Evolutionary conservation across 2,113 vertebrate species (phyloP).

Genomic region (Lipophrys pholis): DNA sequence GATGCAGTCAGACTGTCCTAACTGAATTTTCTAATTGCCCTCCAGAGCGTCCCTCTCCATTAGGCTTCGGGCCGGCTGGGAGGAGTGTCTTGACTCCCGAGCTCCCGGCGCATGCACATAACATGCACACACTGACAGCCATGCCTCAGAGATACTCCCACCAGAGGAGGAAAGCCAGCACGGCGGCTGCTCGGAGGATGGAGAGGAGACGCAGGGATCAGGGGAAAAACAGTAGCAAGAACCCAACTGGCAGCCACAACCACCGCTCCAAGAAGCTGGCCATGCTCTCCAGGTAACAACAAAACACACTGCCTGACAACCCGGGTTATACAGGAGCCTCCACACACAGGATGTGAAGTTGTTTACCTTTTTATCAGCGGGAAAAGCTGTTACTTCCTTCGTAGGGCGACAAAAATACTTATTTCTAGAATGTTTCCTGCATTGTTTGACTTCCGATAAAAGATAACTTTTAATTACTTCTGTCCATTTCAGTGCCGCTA

Average conservation of each 20-base stretch:
- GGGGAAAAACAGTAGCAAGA: slow-evolving; percentile 43
- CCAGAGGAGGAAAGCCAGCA: slow-evolving; percentile 80
- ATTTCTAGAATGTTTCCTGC: not conserved
- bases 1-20: slow-evolving; percentile 65
- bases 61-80: slow-evolving; percentile 68
- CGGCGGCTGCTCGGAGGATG: slow-evolving; percentile 83
- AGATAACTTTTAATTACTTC: not conserved
- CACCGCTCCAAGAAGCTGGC: slow-evolving; percentile 86
- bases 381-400: not conserved
- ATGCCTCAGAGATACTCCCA: slow-evolving; percentile 80
- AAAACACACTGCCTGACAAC: not conserved
- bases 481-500: not conserved
- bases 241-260: slow-evolving; percentile 70
- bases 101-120: slow-evolving; percentile 34
- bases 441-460: not conserved
- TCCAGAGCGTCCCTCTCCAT: slow-evolving; percentile 81
- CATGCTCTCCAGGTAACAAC: slow-evolving; percentile 84
- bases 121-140: slow-evolving; percentile 49
- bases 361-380: not conserved
- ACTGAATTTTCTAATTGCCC: slow-evolving; percentile 84
- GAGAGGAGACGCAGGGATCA: slow-evolving; percentile 80
- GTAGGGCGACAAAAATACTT: not conserved
- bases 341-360: not conserved
- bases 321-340: not conserved
- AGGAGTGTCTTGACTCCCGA: slow-evolving; percentile 60